Evolutionary conservation across 2,797 vertebrate genomes (phyloP).

Genomic region (Hydrocynus forskahlii): DNA sequence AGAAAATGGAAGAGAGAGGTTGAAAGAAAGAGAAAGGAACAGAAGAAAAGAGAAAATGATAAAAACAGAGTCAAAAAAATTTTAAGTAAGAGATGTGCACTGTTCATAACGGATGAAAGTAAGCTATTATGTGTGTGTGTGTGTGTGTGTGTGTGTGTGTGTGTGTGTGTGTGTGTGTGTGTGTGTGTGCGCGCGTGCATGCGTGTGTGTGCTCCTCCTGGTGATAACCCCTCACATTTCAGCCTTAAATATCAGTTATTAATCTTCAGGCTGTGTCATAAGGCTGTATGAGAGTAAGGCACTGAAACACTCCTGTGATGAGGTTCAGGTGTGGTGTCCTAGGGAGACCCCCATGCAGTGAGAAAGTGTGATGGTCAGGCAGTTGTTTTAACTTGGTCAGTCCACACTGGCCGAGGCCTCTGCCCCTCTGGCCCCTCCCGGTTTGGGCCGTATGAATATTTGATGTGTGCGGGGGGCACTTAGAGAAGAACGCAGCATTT

Average conservation of each 20-base stretch:
- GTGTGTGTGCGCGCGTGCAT: too few species aligned
- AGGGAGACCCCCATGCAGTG: neutral
- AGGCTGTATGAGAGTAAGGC: too few species aligned
- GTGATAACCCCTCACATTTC: too few species aligned
- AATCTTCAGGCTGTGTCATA: too few species aligned
- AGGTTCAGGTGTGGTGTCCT: neutral
- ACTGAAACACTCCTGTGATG: neutral
- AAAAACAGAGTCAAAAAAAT: neutral
- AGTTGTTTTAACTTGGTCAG: neutral
- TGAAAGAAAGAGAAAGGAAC: too few species aligned
- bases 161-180: neutral
- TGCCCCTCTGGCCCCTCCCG: neutral
- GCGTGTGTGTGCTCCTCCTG: too few species aligned
- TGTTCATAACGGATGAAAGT: neutral
- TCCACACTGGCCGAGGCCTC: neutral
- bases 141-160: slow-evolving; percentile 26
- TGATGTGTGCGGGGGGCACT: slow-evolving; percentile 83
- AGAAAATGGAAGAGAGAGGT: neutral
- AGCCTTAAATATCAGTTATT: too few species aligned
- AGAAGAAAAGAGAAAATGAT: neutral
- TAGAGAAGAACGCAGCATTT: slow-evolving; percentile 81
- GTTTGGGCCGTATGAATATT: slow-evolving; percentile 83
- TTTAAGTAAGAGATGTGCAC: neutral
- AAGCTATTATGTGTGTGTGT: slow-evolving; percentile 2
- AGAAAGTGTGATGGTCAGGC: neutral